Evolutionary conservation across 2,888 invertebrate genomes (phyloP).

Genomic region (Orthonychiurus folsomi): DNA sequence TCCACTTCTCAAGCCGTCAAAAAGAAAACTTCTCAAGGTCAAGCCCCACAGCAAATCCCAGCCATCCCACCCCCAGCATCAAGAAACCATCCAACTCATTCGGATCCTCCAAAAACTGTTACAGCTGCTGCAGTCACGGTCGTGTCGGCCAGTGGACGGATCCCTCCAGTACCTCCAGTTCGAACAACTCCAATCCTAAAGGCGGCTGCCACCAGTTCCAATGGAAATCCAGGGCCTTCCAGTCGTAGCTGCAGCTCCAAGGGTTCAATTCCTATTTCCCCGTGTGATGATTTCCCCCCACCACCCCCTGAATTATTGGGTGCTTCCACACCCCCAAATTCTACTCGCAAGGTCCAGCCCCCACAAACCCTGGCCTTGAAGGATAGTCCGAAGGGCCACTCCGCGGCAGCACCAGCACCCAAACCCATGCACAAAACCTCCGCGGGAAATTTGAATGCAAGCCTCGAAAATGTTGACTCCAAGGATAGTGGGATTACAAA

Average conservation of each 20-base stretch:
- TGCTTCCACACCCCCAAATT: not conserved
- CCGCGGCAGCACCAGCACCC: slow-evolving; percentile 12
- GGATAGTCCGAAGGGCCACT: slow-evolving; percentile 19
- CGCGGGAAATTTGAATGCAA: not conserved
- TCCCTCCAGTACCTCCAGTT: slow-evolving; percentile 14
- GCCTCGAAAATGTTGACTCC: slow-evolving; percentile 24
- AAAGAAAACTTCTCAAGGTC: slow-evolving; percentile 26
- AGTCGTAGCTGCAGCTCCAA: too few species aligned
- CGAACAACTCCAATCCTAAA: slow-evolving; percentile 5
- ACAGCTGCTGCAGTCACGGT: not conserved
- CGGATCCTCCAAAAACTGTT: slow-evolving; percentile 19
- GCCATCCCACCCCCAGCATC: slow-evolving; percentile 16
- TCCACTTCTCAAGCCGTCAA: slow-evolving; percentile 49
- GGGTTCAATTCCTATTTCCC: slow-evolving; percentile 19
- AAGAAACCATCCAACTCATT: slow-evolving; percentile 2
- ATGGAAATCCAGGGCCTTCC: too few species aligned
- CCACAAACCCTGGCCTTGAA: slow-evolving; percentile 36
- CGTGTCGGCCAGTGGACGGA: not conserved
- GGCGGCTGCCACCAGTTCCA: not conserved
- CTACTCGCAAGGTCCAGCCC: slow-evolving; percentile 25
- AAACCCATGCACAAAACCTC: slow-evolving; percentile 9
- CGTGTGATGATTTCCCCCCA: slow-evolving; percentile 37
- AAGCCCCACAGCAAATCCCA: slow-evolving; percentile 11
- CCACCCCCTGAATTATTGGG: slow-evolving; percentile 37
- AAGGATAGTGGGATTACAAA: slow-evolving; percentile 26